Conservation (phyloP, 2,888 invertebrate genomes). For the Lasiommata megera region DNA sequence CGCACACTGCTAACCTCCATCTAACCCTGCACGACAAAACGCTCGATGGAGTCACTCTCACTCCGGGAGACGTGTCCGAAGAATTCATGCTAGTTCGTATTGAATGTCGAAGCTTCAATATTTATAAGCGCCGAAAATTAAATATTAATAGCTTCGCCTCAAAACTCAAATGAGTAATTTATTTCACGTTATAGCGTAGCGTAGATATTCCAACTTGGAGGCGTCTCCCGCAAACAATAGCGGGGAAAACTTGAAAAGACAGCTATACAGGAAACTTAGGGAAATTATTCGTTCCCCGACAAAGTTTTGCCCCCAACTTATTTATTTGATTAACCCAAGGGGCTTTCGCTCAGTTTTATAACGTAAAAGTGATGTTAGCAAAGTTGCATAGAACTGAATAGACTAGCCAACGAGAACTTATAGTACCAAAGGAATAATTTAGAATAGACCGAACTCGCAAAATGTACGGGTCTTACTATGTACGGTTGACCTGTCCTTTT, state of each 20-base stretch:
- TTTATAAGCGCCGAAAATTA: not conserved
- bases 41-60: too few relatives aligned
- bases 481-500: too few relatives aligned
- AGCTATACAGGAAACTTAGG: conserved; percentile 32
- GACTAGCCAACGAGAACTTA: too few relatives aligned
- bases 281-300: conserved; percentile 31
- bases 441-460: too few relatives aligned
- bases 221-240: conserved; percentile 25
- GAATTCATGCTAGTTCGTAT: too few relatives aligned
- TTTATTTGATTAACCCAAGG: conserved; percentile 34
- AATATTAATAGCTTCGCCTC: conserved; percentile 6
- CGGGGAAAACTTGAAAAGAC: conserved; percentile 32
- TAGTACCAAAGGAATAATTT: not conserved
- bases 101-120: not conserved
- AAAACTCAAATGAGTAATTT: conserved; percentile 14
- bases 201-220: conserved; percentile 6
- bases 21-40: too few relatives aligned
- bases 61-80: too few relatives aligned
- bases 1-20: too few relatives aligned
- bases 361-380: not conserved
- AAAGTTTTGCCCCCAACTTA: conserved; percentile 27
- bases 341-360: conserved; percentile 7
- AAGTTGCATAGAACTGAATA: not conserved
- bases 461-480: too few relatives aligned
- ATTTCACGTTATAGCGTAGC: conserved; percentile 3